Evolutionary conservation across 2,113 vertebrate species (phyloP), one percentile per base, ranked within the genome.

Genomic region (Misgurnus mizolepis): DNA sequence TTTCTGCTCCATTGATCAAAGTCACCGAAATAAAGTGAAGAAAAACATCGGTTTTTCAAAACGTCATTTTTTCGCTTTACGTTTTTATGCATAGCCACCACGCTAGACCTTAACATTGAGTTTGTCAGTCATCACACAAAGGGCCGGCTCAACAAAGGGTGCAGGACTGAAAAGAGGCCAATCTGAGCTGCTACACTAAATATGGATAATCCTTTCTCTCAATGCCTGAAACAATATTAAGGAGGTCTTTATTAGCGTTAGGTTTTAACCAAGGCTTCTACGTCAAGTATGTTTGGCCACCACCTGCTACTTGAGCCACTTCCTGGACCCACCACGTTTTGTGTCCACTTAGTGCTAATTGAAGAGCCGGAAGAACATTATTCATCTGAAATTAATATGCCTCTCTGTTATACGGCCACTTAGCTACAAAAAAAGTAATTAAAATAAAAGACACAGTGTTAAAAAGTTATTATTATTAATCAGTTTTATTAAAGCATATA

Each of bases 1-100:
- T 82, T 85, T 84, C 81, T 85, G 86, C 86, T 82, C 49, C 84
- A 88, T 87, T 88, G 88, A 89, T 87, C 86, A 88, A 88, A 87
- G 88, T 87, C 88, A 86, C 67, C 61, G 76, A 86, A 87, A 88
- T 85, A 86, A 85, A 81, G 76, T 81, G 67, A 76, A 83, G 84
- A 80, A 70, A 66, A 67, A 64, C n/a, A 43, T 62, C 1, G 1
- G 45, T 75, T 75, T 71, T 58, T 75, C 70, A 58, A 76, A 69
- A 67, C 41, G 53, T 83, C 70, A 76, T 83, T 80, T 83, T 81
- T 81, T 66, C 60, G 60, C 81, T 83, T 86, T 84, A 83, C 79
- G 85, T 87, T 87, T 87, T 86, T 81, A 80, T 80, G 83, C 83
- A 82, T 67, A 76, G 80, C 61, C 76, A 64, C 67, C 49, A 71